Percentiles rank a stretch among this genome's conserved stretches.
These are phyloP conservation scores for Musca vetustissima DNA, from an alignment of 1,140 invertebrate genomes.

Conservation along the genomic window DNA sequence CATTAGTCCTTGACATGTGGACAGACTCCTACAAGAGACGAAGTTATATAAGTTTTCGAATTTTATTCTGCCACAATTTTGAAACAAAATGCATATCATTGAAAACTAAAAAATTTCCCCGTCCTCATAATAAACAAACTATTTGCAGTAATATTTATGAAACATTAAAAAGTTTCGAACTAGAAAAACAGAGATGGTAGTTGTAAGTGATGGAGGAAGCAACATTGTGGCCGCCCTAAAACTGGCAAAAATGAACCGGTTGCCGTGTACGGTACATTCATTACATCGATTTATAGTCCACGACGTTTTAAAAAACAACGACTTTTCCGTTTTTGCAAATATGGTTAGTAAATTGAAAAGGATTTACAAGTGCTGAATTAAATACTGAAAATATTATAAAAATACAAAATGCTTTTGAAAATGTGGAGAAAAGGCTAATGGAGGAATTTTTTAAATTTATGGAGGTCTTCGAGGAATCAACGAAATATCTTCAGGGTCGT, in stretches of 20 bases:
- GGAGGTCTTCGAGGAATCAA: too few relatives aligned
- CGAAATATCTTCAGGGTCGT: too few relatives aligned
- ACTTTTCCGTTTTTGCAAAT: constrained; percentile 6
- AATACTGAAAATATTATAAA: constrained; percentile 1
- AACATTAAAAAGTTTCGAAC: not conserved
- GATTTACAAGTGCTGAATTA: not conserved
- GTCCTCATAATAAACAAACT: not conserved
- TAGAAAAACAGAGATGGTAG: not conserved
- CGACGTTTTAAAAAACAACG: not conserved
- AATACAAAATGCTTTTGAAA: constrained; percentile 3
- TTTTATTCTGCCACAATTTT: not conserved
- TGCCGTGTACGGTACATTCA: not conserved
- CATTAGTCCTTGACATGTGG: not conserved
- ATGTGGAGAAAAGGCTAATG: not conserved
- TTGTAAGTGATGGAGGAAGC: constrained; percentile 2
- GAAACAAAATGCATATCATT: not conserved
- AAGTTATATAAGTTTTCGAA: not conserved
- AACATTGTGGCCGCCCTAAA: constrained; percentile 1
- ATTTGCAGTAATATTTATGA: not conserved
- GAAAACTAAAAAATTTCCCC: not conserved
- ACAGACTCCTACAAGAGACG: not conserved
- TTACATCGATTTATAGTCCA: constrained; percentile 3
- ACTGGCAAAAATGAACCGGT: not conserved
- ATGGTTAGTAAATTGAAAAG: not conserved
- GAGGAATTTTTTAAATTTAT: too few relatives aligned